A percentile compares a stretch with the other conserved stretches of the same genome.
phyloP scores from a whole-genome alignment of 2,797 vertebrate genomes.

The Hylomyscus alleni region DNA sequence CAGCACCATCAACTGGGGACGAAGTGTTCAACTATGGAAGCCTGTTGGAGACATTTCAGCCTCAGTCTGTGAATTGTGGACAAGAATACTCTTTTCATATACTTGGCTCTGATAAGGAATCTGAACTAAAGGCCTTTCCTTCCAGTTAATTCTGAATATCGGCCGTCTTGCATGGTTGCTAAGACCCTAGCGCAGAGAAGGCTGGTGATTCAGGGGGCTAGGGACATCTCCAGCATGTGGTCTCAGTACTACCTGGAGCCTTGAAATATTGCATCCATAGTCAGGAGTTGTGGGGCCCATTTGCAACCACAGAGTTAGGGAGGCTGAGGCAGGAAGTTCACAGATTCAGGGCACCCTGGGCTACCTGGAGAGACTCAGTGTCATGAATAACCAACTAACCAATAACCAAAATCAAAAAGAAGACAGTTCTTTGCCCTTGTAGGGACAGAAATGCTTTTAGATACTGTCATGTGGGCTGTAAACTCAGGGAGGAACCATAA shows the following conservation, averaged over 20 bases:
- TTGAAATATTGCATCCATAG: not conserved
- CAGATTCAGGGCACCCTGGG: not conserved
- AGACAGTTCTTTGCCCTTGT: not conserved
- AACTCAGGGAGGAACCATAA: not conserved
- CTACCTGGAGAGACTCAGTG: not conserved
- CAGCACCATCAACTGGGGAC: not conserved
- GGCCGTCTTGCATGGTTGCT: not conserved
- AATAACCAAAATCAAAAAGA: not conserved
- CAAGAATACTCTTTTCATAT: fast-evolving
- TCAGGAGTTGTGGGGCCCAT: no score
- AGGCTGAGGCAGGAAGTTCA: not conserved
- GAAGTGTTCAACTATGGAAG: not conserved
- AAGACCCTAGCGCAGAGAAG: not conserved
- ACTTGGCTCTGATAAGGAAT: not conserved
- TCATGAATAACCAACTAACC: not conserved
- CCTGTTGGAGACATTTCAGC: not conserved
- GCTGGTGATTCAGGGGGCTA: not conserved
- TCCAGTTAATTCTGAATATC: not conserved
- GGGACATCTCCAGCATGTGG: not conserved
- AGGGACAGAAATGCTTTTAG: not conserved
- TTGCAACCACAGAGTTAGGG: not conserved
- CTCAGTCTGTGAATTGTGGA: not conserved
- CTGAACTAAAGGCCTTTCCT: conserved; percentile 10
- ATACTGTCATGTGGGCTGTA: fast-evolving
- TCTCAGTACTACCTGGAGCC: no score